A percentile compares a stretch with the other conserved stretches of the same genome.
Conservation (phyloP, 2,113 vertebrate species). For the Spheniscus mendiculus region DNA sequence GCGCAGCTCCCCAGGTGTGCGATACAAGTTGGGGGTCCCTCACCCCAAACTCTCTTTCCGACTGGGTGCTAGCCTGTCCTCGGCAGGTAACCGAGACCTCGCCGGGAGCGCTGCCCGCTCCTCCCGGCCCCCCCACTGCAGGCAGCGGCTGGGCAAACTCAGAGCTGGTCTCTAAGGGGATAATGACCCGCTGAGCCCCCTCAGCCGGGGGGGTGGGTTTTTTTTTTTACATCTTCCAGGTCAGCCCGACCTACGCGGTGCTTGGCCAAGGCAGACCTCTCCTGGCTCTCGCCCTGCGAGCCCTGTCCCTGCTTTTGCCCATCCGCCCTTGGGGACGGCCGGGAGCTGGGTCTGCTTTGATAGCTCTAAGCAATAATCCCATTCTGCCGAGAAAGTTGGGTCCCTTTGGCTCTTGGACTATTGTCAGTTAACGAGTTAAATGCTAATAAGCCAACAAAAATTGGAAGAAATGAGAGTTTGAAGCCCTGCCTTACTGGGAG, state of each 20-base stretch:
- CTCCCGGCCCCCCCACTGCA: neutral
- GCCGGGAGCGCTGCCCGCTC: neutral
- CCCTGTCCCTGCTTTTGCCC: neutral
- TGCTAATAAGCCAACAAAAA: neutral
- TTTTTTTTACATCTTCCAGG: conserved; percentile 12
- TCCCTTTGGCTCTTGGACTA: conserved; percentile 64
- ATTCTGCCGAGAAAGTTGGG: conserved; percentile 48
- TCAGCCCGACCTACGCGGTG: neutral
- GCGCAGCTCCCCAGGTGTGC: neutral
- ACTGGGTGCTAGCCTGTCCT: conserved; percentile 61
- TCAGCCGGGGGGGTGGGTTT: neutral
- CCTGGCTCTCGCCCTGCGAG: neutral
- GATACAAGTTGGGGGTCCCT: neutral
- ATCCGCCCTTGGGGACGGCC: neutral
- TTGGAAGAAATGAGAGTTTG: conserved; percentile 12
- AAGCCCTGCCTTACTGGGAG: conserved; percentile 60
- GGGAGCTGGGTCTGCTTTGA: conserved; percentile 28
- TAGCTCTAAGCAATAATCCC: conserved; percentile 76
- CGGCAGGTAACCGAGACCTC: conserved; percentile 9
- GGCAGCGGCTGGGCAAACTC: neutral
- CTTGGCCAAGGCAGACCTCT: neutral
- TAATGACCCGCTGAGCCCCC: neutral
- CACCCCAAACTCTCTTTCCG: conserved; percentile 49
- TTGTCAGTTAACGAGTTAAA: conserved; percentile 18
- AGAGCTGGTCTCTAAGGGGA: neutral